Percentiles rank a stretch among this genome's conserved stretches.
These are phyloP conservation scores for Parasteatoda lunata DNA, from an alignment of 2,888 invertebrate genomes.

Conservation along the genomic window DNA sequence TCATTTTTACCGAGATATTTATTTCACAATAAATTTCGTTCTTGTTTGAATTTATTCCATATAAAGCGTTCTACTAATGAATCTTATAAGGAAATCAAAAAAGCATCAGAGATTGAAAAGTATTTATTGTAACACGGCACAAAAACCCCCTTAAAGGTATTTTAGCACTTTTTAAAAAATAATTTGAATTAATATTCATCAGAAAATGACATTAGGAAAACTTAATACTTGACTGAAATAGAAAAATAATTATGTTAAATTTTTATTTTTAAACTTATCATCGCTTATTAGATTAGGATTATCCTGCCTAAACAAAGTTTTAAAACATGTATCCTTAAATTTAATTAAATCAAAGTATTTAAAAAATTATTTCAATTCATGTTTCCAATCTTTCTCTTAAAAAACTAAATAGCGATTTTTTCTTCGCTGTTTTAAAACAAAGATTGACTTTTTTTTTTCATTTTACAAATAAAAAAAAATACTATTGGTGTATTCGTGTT, in stretches of 20 bases:
- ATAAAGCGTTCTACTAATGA: conserved; percentile 37
- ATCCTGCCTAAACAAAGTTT: background rate
- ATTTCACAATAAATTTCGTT: background rate
- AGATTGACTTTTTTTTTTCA: background rate
- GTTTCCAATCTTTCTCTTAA: background rate
- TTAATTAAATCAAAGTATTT: background rate
- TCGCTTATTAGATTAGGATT: background rate
- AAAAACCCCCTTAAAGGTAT: conserved; percentile 47
- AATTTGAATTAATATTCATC: background rate
- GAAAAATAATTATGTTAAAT: background rate
- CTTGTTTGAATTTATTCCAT: background rate
- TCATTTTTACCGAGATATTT: too few relatives aligned
- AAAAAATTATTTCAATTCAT: background rate
- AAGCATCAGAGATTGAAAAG: conserved; percentile 58
- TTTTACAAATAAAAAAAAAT: background rate
- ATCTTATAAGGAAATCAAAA: conserved; percentile 38
- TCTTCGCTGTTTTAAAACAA: background rate
- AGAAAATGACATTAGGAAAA: background rate
- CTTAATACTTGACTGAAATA: background rate
- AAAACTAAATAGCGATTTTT: background rate
- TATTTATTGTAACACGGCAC: conserved; percentile 31
- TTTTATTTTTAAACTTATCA: background rate
- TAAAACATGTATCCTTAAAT: background rate
- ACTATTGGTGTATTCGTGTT: conserved; percentile 6
- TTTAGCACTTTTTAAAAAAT: background rate